Conservation (phyloP, 2,888 invertebrate genomes). For the Pilophorus perplexus region DNA sequence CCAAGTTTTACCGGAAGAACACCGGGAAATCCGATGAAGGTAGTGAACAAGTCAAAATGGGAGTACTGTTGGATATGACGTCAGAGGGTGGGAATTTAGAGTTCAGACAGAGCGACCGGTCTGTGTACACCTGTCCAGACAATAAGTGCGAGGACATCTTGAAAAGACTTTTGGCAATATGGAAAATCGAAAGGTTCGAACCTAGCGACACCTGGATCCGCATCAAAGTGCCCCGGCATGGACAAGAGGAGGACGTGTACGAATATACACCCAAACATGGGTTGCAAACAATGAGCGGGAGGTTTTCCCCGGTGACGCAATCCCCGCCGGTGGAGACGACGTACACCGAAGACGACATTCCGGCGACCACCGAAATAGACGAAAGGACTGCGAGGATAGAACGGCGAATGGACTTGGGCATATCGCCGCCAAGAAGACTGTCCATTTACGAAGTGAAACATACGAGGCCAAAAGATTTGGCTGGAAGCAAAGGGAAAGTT, state of each 20-base stretch:
- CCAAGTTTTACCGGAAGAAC: slow-evolving; percentile 40
- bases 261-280: slow-evolving; percentile 46
- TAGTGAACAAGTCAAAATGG: slow-evolving; percentile 40
- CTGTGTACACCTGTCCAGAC: slow-evolving; percentile 41
- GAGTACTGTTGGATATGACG: slow-evolving; percentile 44
- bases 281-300: slow-evolving; percentile 46
- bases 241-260: slow-evolving; percentile 45
- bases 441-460: slow-evolving; percentile 8
- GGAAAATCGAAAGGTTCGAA: slow-evolving; percentile 45
- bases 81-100: slow-evolving; percentile 42
- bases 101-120: slow-evolving; percentile 45
- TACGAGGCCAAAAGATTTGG: not conserved
- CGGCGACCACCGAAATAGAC: not conserved
- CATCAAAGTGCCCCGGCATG: slow-evolving; percentile 44
- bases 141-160: slow-evolving; percentile 35
- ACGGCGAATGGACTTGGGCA: not conserved
- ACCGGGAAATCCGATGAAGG: slow-evolving; percentile 33
- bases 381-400: not conserved
- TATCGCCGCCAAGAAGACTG: not conserved
- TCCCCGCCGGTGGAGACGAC: not conserved
- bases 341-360: not conserved
- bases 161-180: slow-evolving; percentile 44
- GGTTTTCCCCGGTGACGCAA: slow-evolving; percentile 7
- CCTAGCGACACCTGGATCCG: slow-evolving; percentile 43
- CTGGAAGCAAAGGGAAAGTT: not conserved